A percentile compares a stretch with the other conserved stretches of the same genome.
Evolutionary conservation across 2,888 invertebrate species (phyloP).

Genomic region (Frankliniella intonsa): DNA sequence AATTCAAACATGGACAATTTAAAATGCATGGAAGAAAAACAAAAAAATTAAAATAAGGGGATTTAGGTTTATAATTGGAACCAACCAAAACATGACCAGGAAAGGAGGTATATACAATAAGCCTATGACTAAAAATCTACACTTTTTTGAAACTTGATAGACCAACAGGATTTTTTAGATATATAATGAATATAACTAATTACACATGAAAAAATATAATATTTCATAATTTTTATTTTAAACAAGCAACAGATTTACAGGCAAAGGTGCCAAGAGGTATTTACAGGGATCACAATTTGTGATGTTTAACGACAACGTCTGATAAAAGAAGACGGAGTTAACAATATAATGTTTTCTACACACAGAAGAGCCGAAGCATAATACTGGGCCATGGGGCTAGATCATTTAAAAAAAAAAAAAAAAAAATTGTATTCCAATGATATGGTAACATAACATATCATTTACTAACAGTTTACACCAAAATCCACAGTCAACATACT

Average conservation of each 20-base stretch:
- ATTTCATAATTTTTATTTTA: neutral
- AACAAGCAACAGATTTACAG: neutral
- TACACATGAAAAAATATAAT: neutral
- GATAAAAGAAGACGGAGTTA: neutral
- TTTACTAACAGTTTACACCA: neutral
- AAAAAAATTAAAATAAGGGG: neutral
- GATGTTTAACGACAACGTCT: neutral
- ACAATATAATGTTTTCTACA: neutral
- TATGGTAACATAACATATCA: neutral
- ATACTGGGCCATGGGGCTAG: neutral
- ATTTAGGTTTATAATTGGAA: neutral
- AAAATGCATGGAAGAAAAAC: neutral
- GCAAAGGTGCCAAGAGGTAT: neutral
- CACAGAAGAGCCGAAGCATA: neutral
- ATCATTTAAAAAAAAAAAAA: neutral
- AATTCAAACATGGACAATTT: neutral
- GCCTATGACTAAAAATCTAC: conserved; percentile 1
- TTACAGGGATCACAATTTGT: neutral
- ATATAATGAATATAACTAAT: neutral
- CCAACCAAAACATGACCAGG: neutral
- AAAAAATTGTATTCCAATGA: neutral
- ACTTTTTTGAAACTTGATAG: neutral
- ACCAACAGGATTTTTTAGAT: neutral
- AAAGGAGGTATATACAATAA: neutral
- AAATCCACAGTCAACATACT: neutral